Conservation (phyloP, 2,888 invertebrate genomes). For the Rhyacophila evoluta region DNA sequence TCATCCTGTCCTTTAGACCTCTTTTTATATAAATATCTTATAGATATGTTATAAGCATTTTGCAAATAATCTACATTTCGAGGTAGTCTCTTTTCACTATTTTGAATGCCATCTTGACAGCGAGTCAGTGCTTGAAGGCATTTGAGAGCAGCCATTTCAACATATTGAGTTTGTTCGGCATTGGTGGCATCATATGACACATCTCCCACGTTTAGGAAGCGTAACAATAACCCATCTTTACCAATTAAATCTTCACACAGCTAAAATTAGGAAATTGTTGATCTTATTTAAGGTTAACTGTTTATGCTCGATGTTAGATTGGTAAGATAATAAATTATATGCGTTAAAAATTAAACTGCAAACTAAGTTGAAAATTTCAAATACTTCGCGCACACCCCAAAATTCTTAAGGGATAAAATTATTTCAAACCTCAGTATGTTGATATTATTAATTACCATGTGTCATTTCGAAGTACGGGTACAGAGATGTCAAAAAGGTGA, state of each 20-base stretch:
- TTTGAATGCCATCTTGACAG: slow-evolving; percentile 34
- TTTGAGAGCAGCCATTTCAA: slow-evolving; percentile 43
- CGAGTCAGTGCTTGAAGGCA: slow-evolving; percentile 46
- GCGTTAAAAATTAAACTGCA: too few species aligned
- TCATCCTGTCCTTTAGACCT: slow-evolving; percentile 62
- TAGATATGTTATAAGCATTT: background rate
- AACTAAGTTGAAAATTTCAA: too few species aligned
- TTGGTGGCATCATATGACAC: background rate
- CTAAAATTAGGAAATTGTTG: slow-evolving; percentile 56
- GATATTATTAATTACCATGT: too few species aligned
- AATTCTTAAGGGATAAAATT: too few species aligned
- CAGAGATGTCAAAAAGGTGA: too few species aligned
- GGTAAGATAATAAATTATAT: too few species aligned
- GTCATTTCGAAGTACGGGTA: too few species aligned
- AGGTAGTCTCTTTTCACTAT: slow-evolving; percentile 55
- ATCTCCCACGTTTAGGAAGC: slow-evolving; percentile 58
- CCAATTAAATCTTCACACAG: slow-evolving; percentile 63
- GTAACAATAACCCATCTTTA: slow-evolving; percentile 61
- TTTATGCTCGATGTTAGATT: too few species aligned
- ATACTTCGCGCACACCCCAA: too few species aligned
- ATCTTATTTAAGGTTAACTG: too few species aligned
- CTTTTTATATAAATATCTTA: slow-evolving; percentile 62
- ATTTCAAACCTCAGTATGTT: too few species aligned
- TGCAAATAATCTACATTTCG: background rate
- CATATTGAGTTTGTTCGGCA: slow-evolving; percentile 29